phyloP scores from a whole-genome alignment of 1,140 invertebrate genomes.

The Pinna nobilis region DNA sequence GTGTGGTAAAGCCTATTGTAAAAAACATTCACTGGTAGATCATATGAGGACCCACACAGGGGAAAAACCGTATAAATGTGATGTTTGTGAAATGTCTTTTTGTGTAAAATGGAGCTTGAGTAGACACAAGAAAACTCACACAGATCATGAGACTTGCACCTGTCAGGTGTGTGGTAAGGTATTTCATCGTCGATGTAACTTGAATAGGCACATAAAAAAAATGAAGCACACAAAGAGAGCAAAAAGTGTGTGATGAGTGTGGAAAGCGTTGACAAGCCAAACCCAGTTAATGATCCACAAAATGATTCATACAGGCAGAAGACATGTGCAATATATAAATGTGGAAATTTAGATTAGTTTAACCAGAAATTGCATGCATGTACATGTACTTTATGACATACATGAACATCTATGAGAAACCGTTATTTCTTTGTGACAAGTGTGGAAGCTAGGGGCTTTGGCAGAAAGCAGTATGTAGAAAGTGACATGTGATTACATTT shows the following conservation, averaged over 20 bases:
- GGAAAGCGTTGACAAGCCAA: no score
- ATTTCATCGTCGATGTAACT: not conserved
- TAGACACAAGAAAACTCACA: conserved; percentile 47
- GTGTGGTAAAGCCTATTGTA: conserved; percentile 46
- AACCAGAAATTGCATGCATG: no score
- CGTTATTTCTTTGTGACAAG: no score
- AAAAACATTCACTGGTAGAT: conserved; percentile 44
- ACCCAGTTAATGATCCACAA: conserved; percentile 9
- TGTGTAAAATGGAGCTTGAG: conserved; percentile 34
- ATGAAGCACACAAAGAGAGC: conserved; percentile 35
- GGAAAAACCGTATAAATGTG: conserved; percentile 88
- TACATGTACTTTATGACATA: no score
- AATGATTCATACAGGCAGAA: conserved; percentile 4
- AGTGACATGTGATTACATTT: no score
- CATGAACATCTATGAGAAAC: no score
- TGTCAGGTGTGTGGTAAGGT: conserved; percentile 8
- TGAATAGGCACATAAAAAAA: conserved; percentile 1
- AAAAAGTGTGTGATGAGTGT: no score
- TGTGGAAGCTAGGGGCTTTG: no score
- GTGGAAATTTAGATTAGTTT: no score
- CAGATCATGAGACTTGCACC: conserved; percentile 34
- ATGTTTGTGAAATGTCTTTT: conserved; percentile 15
- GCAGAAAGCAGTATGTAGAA: no score
- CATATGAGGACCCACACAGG: conserved; percentile 81
- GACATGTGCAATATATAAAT: no score